A percentile compares a stretch with the other conserved stretches of the same genome.
These are phyloP conservation scores for Erythrolamprus reginae DNA, from an alignment of 2,113 vertebrate genomes.

Conservation along the genomic window DNA sequence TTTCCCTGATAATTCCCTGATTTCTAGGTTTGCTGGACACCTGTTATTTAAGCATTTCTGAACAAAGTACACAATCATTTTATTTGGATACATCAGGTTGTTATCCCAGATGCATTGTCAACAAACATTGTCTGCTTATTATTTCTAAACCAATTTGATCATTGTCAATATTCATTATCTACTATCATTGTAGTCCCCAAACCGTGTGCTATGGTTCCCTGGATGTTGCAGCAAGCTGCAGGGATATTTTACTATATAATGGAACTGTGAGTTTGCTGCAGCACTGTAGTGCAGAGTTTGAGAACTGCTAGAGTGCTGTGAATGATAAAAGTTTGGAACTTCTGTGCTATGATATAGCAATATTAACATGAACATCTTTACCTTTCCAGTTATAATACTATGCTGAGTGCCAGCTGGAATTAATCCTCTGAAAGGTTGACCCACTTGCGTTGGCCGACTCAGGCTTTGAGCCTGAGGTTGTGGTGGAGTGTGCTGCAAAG, in stretches of 20 bases:
- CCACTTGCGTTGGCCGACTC: conserved; percentile 83
- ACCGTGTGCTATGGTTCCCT: neutral
- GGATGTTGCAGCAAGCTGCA: neutral
- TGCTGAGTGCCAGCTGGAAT: conserved; percentile 85
- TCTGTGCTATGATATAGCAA: rapidly evolving
- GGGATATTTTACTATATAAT: neutral
- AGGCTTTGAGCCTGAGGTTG: conserved; percentile 86
- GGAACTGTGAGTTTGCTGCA: neutral
- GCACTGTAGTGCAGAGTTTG: neutral
- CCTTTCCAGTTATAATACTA: conserved; percentile 93
- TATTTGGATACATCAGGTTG: neutral
- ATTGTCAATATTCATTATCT: neutral
- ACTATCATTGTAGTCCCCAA: neutral
- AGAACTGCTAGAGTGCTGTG: neutral
- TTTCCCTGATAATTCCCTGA: no score
- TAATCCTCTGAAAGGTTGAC: conserved; percentile 85
- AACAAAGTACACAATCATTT: neutral
- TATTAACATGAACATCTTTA: conserved; percentile 31
- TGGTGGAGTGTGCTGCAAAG: conserved; percentile 79
- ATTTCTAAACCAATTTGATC: neutral
- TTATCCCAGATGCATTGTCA: neutral
- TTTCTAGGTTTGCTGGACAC: no score
- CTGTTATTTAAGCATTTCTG: neutral
- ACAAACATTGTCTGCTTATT: no score
- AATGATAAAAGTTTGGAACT: neutral